Evolutionary conservation across 2,797 vertebrate genomes (phyloP).

Genomic region (Pampus argenteus): DNA sequence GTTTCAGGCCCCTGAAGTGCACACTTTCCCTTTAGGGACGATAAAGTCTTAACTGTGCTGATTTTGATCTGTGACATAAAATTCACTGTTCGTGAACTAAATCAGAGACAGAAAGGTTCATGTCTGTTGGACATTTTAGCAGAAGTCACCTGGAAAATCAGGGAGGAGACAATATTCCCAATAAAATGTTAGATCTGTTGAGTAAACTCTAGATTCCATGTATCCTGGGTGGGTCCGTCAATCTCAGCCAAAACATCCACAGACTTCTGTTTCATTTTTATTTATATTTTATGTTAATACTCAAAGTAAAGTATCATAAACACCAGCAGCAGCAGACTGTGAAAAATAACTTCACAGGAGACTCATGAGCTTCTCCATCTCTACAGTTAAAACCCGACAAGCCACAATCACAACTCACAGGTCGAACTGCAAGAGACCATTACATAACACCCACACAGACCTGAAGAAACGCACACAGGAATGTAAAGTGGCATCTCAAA

Average conservation of each 20-base stretch:
- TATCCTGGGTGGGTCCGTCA: constrained; percentile 50
- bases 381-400: constrained; percentile 33
- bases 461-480: constrained; percentile 58
- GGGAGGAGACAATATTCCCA: constrained; percentile 65
- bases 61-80: background rate
- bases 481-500: constrained; percentile 63
- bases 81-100: background rate
- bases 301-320: constrained; percentile 31
- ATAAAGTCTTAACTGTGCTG: no score
- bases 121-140: constrained; percentile 6
- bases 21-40: no score
- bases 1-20: no score
- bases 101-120: background rate
- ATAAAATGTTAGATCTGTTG: constrained; percentile 84
- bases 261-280: constrained; percentile 30
- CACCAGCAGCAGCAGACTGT: constrained; percentile 15
- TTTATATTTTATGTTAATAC: constrained; percentile 15
- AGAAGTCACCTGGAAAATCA: constrained; percentile 49
- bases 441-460: constrained; percentile 22
- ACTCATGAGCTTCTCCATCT: constrained; percentile 3
- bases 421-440: constrained; percentile 27
- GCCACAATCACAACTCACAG: constrained; percentile 2
- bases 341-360: constrained; percentile 24
- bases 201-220: constrained; percentile 85
- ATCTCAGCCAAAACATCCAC: constrained; percentile 63